Evolutionary conservation across 30 jellyfish, hydroid and myxozoan genomes (phyloP), one percentile per base, ranked within the genome.

Genomic region (Clytia hemisphaerica): DNA sequence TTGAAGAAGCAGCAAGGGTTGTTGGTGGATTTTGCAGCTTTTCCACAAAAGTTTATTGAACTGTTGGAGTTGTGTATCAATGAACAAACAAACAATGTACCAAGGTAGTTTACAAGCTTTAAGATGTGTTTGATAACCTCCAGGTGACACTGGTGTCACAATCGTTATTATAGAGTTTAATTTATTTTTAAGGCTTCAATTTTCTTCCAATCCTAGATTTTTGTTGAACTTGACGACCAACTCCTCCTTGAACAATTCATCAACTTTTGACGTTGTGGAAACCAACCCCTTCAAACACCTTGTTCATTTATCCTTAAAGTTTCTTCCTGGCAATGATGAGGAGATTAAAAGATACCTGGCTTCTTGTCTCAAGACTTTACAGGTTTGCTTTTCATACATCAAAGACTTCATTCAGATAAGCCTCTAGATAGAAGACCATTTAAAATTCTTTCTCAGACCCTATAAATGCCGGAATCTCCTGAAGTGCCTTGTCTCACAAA

Each of bases 271-370:
- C 21, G 61, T 91, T 42, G 93, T 91, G 0, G 99, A 91, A 36
- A 91, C 95, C 21, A 91, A 91, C 36, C 95, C 94, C 6, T 91
- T 91, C 78, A 91, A 91, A 60, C 94, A 83, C 48, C 83, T 91
- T 5, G 86, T 82, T 72, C 99, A 91, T 37, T 62, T 91, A 65
- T 91, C 99, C 26, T 49, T 91, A 38, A 82, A 77, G 36, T 91
- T 91, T 68, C 50, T 91, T 6, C 95, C 94, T 57, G 99, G 92
- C 30, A 75, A 67, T 19, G 89, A 83, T 61, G 94, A 81, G 24
- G 95, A 91, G 24, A 42, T 91, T 6, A 82, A 91, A 61, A 77
- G 58, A 14, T 91, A 91, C 72, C 89, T 91, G 46, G 95, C 88
- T 1, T n/a, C 38, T 27, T 82, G 95, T 78, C 44, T 91, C 34